Conservation (phyloP, 2,797 vertebrate species). For the Acipenser transmontanus region DNA sequence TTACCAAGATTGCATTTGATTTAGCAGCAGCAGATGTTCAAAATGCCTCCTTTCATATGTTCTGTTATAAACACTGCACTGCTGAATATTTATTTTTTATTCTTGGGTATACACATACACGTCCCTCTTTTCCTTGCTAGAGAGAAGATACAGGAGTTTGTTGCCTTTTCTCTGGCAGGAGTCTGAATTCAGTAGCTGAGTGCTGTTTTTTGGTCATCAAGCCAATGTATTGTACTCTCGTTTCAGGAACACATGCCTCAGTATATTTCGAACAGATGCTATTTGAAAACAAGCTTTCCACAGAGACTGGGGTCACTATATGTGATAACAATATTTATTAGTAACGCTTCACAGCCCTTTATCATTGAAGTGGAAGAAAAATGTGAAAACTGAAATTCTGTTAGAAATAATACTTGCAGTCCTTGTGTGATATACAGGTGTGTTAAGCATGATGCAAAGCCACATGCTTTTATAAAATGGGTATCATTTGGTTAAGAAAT, state of each 20-base stretch:
- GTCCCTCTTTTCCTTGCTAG: background rate
- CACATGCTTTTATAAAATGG: no score
- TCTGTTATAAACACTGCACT: no score
- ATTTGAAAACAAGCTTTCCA: background rate
- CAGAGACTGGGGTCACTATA: background rate
- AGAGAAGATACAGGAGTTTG: background rate
- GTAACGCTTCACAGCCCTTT: background rate
- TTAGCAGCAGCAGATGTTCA: no score
- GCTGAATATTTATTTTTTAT: background rate
- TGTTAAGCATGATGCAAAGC: background rate
- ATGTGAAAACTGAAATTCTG: no score
- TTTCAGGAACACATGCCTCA: constrained; percentile 3
- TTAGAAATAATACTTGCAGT: no score
- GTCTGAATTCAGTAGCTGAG: background rate
- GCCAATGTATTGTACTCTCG: background rate
- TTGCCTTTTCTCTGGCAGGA: background rate
- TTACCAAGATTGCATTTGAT: no score
- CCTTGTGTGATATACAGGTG: background rate
- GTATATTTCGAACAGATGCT: background rate
- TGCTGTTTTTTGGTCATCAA: background rate
- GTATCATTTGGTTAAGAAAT: no score
- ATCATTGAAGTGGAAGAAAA: background rate
- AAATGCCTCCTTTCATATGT: no score
- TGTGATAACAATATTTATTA: constrained; percentile 3
- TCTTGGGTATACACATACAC: background rate